phyloP scores from a whole-genome alignment of 2,797 vertebrate genomes.

The Sparidentex hasta region DNA sequence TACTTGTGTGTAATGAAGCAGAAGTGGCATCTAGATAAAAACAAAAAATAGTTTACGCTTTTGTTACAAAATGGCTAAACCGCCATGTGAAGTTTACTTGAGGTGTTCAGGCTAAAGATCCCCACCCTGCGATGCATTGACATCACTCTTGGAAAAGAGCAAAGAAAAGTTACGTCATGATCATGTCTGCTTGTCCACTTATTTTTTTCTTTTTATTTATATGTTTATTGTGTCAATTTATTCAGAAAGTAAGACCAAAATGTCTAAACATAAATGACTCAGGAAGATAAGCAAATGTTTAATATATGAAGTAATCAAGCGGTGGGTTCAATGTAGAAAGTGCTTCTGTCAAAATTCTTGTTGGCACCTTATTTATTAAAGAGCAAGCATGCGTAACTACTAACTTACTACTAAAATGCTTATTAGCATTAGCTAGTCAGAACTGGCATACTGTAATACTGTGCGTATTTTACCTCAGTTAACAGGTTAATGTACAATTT shows the following conservation, averaged over 20 bases:
- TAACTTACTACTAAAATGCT: constrained; percentile 33
- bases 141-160: not conserved
- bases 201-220: constrained; percentile 55
- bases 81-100: constrained; percentile 56
- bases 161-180: not conserved
- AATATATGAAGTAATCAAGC: constrained; percentile 64
- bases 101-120: constrained; percentile 13
- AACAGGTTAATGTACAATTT: constrained; percentile 49
- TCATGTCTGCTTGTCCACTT: constrained; percentile 30
- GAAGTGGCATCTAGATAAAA: constrained; percentile 41
- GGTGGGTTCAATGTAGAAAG: constrained; percentile 42
- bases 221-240: constrained; percentile 48
- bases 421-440: constrained; percentile 36
- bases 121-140: constrained; percentile 6
- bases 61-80: constrained; percentile 26
- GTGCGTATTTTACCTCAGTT: constrained; percentile 62
- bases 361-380: constrained; percentile 67
- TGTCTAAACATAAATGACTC: constrained; percentile 71
- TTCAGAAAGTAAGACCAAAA: constrained; percentile 67
- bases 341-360: constrained; percentile 33
- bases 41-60: constrained; percentile 15
- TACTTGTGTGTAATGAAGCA: constrained; percentile 54
- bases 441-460: constrained; percentile 55
- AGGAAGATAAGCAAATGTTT: constrained; percentile 75
- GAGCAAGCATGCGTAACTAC: constrained; percentile 24